These are phyloP conservation scores for Brachystomella parvula DNA, from an alignment of 1,140 invertebrate genomes.

Conservation along the genomic window DNA sequence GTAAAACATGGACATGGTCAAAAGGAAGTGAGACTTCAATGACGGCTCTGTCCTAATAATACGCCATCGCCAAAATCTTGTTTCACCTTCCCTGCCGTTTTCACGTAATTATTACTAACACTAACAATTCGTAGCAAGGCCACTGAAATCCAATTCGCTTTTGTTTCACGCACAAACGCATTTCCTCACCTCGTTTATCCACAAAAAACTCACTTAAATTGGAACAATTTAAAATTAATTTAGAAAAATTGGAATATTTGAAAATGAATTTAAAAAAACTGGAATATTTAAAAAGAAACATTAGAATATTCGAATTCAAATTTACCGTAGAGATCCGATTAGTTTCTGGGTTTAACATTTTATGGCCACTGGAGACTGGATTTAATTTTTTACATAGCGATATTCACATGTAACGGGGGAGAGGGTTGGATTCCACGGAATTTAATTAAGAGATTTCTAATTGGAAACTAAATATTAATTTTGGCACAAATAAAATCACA, in stretches of 20 bases:
- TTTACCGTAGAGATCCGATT: slow-evolving; percentile 34
- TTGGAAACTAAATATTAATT: not conserved
- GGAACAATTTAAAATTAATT: not conserved
- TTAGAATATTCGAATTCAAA: not conserved
- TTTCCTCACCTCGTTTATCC: no score
- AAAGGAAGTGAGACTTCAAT: not conserved
- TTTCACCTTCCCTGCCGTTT: no score
- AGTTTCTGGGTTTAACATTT: slow-evolving; percentile 28
- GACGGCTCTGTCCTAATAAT: not conserved
- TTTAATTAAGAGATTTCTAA: not conserved
- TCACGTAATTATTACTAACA: not conserved
- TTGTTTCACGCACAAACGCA: no score
- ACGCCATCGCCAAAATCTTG: no score
- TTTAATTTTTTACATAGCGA: no score
- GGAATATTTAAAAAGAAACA: not conserved
- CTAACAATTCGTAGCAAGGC: not conserved
- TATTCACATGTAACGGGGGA: no score
- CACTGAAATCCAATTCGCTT: no score
- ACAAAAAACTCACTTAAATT: not conserved
- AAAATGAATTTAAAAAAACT: slow-evolving; percentile 11
- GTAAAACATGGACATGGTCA: not conserved
- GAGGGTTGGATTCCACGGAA: no score
- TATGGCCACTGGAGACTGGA: not conserved
- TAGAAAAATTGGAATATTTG: slow-evolving; percentile 3
- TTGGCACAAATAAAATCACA: not conserved